Evolutionary conservation across 2,888 invertebrate species (phyloP).

Genomic region (Pheosia tremula): DNA sequence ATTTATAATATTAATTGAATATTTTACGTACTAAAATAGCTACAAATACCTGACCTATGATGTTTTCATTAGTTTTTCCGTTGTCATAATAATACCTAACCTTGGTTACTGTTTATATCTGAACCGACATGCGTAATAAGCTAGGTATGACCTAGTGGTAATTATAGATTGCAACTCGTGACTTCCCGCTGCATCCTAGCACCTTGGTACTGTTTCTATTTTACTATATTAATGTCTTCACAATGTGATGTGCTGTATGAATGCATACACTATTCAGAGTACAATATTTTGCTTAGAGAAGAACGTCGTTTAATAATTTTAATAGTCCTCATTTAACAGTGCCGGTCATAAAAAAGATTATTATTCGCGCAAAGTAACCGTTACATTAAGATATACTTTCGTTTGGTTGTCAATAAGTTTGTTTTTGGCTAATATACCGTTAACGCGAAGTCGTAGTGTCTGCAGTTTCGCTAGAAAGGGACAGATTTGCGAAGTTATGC

Average conservation of each 20-base stretch:
- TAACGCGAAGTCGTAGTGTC: conserved; percentile 50
- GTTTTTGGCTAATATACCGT: conserved; percentile 69
- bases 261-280: no score
- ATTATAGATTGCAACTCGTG: conserved; percentile 49
- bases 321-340: no score
- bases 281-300: no score
- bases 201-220: conserved; percentile 34
- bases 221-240: no score
- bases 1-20: no score
- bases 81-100: conserved; percentile 20
- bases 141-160: conserved; percentile 54
- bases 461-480: conserved; percentile 56
- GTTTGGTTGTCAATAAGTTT: conserved; percentile 67
- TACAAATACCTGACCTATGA: conserved; percentile 12
- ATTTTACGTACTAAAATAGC: neutral
- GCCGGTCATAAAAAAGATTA: no score
- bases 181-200: conserved; percentile 32
- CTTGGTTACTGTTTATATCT: conserved; percentile 35
- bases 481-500: conserved; percentile 51
- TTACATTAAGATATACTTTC: conserved; percentile 56
- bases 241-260: no score
- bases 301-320: no score
- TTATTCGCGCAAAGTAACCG: conserved; percentile 53
- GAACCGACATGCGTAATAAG: conserved; percentile 45
- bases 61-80: conserved; percentile 15